Evolutionary conservation across 2,113 vertebrate genomes (phyloP).

Genomic region (Oncorhynchus clarkii): DNA sequence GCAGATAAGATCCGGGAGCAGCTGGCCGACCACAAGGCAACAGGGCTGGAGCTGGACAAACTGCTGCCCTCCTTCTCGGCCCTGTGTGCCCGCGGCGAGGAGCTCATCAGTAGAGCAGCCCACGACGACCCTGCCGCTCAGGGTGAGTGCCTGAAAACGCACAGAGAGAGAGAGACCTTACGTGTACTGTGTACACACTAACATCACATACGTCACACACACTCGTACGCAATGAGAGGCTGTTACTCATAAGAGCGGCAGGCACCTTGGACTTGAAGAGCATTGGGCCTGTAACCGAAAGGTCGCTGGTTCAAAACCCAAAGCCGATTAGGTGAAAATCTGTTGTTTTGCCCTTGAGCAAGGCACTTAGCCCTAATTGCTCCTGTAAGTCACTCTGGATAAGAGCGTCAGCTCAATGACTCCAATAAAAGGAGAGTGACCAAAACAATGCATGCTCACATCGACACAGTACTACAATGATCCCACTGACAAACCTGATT

Average conservation of each 20-base stretch:
- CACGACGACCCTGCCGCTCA: constrained; percentile 91
- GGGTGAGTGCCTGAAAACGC: constrained; percentile 69
- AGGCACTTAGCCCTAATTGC: no score
- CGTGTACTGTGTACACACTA: neutral
- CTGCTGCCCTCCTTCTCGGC: constrained; percentile 94
- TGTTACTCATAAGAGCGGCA: no score
- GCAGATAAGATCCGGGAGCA: constrained; percentile 98
- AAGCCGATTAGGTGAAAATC: no score
- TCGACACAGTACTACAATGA: neutral
- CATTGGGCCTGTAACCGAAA: no score
- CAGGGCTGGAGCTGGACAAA: constrained; percentile 93
- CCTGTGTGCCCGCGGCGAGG: constrained; percentile 88
- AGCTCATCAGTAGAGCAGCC: constrained; percentile 86
- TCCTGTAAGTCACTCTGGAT: no score
- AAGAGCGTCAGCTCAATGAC: no score
- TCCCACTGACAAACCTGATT: neutral
- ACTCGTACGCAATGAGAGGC: neutral
- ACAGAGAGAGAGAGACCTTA: neutral
- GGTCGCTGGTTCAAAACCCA: no score
- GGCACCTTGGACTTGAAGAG: no score
- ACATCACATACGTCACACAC: neutral
- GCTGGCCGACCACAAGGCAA: constrained; percentile 87
- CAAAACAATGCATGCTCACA: neutral
- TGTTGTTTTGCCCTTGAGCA: no score
- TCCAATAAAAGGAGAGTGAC: neutral